These are phyloP conservation scores for Cichlasoma orientale DNA, from an alignment of 2,797 vertebrate species.

Conservation along the genomic window DNA sequence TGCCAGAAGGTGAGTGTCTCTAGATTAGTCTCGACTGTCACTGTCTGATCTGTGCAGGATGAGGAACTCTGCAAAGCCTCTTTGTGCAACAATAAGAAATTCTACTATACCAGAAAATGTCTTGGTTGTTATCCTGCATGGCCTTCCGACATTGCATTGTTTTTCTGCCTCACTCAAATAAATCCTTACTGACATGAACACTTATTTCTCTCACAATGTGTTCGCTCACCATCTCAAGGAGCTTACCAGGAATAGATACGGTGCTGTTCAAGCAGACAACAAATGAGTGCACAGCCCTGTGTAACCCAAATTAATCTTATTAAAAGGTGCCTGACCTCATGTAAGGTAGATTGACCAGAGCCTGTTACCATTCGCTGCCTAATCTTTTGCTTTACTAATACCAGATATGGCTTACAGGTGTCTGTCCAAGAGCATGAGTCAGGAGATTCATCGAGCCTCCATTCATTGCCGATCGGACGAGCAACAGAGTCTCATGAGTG, in stretches of 20 bases:
- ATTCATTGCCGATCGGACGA: background rate
- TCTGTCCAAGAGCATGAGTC: conserved; percentile 24
- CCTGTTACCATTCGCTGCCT: conserved; percentile 29
- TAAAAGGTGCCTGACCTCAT: conserved; percentile 55
- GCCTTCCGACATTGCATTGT: background rate
- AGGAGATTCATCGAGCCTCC: conserved; percentile 1
- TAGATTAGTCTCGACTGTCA: conserved; percentile 11
- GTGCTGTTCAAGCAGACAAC: background rate
- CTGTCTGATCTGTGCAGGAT: background rate
- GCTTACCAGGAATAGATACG: conserved; percentile 53
- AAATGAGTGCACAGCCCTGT: background rate
- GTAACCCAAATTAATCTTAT: conserved; percentile 46
- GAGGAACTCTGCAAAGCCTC: background rate
- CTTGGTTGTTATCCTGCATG: background rate
- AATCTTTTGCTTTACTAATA: conserved; percentile 40
- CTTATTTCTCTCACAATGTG: background rate
- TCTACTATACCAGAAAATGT: background rate
- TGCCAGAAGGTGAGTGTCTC: conserved; percentile 83
- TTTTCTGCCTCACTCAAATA: background rate
- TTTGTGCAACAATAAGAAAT: background rate
- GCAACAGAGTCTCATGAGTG: background rate
- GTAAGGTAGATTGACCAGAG: background rate
- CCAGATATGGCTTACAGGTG: conserved; percentile 22
- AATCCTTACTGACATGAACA: background rate
- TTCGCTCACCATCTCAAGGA: conserved; percentile 12